Percentiles rank a stretch among this genome's conserved stretches.
Evolutionary conservation across 2,797 vertebrate species (phyloP).

Genomic region (Poecilia wingei): DNA sequence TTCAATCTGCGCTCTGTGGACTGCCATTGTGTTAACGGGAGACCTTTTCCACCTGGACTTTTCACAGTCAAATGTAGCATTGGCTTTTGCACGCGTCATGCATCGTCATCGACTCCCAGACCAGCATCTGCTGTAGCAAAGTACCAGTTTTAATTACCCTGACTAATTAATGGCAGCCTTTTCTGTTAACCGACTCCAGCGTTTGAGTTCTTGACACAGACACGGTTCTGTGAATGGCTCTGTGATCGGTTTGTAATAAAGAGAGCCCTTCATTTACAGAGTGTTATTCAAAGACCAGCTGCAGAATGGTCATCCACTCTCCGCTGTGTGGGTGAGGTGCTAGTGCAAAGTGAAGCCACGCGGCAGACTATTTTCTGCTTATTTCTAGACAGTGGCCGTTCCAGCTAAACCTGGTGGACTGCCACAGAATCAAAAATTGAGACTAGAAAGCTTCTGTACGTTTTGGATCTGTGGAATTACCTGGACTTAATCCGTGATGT

Average conservation of each 20-base stretch:
- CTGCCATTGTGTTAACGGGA: neutral
- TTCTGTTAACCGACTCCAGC: constrained; percentile 38
- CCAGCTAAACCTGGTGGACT: neutral
- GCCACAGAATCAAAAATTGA: neutral
- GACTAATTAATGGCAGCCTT: constrained; percentile 57
- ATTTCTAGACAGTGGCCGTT: neutral
- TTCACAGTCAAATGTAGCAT: constrained; percentile 13
- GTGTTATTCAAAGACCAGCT: constrained; percentile 55
- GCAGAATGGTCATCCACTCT: constrained; percentile 63
- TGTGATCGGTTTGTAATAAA: constrained; percentile 67
- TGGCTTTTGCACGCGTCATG: constrained; percentile 41
- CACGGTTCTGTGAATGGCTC: constrained; percentile 56
- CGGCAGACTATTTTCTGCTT: neutral
- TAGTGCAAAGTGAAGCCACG: constrained; percentile 34
- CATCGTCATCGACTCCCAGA: constrained; percentile 46
- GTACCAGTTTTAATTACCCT: constrained; percentile 61
- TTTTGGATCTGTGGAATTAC: neutral
- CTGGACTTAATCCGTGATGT: neutral
- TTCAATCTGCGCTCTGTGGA: constrained; percentile 6
- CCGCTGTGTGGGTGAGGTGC: constrained; percentile 45
- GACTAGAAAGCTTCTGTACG: neutral
- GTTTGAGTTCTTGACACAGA: constrained; percentile 54
- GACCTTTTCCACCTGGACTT: constrained; percentile 1
- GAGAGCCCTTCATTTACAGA: constrained; percentile 63
- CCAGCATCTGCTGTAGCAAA: constrained; percentile 46